phyloP scores from a whole-genome alignment of 2,888 invertebrate genomes.

The Nebria salina region DNA sequence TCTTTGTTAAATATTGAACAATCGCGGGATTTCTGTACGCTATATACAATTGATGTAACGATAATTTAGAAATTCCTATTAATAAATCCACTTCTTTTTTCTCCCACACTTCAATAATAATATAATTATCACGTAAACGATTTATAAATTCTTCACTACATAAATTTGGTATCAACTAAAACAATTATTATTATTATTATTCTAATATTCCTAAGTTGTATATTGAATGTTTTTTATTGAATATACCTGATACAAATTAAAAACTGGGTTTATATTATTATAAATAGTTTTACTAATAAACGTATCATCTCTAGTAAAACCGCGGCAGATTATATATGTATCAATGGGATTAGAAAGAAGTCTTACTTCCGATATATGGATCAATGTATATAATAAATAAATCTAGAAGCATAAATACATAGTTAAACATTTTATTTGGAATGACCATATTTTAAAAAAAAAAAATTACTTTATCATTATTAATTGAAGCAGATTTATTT shows the following conservation, averaged over 20 bases:
- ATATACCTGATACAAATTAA: slow-evolving; percentile 64
- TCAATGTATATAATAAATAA: slow-evolving; percentile 63
- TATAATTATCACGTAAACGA: slow-evolving; percentile 66
- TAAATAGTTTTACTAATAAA: slow-evolving; percentile 61
- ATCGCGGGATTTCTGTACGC: slow-evolving; percentile 69
- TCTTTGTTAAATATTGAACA: slow-evolving; percentile 65
- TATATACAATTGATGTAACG: slow-evolving; percentile 70
- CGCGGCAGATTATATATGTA: slow-evolving; percentile 63
- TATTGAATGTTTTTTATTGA: no score
- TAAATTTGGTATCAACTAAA: slow-evolving; percentile 66
- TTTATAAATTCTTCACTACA: slow-evolving; percentile 66
- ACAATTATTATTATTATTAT: neutral
- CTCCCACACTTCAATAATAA: slow-evolving; percentile 67
- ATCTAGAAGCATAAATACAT: slow-evolving; percentile 54
- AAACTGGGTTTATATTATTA: slow-evolving; percentile 62
- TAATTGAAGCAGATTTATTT: slow-evolving; percentile 47
- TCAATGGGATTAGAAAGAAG: slow-evolving; percentile 58
- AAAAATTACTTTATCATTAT: slow-evolving; percentile 54
- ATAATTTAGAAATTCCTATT: slow-evolving; percentile 66
- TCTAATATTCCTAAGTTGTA: neutral
- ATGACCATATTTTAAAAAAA: no score
- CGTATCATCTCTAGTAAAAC: slow-evolving; percentile 64
- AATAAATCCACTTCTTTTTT: slow-evolving; percentile 60
- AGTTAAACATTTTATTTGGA: no score
- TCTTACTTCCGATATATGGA: slow-evolving; percentile 64